phyloP scores from a whole-genome alignment of 2,888 invertebrate genomes.

The Protonemura montana region DNA sequence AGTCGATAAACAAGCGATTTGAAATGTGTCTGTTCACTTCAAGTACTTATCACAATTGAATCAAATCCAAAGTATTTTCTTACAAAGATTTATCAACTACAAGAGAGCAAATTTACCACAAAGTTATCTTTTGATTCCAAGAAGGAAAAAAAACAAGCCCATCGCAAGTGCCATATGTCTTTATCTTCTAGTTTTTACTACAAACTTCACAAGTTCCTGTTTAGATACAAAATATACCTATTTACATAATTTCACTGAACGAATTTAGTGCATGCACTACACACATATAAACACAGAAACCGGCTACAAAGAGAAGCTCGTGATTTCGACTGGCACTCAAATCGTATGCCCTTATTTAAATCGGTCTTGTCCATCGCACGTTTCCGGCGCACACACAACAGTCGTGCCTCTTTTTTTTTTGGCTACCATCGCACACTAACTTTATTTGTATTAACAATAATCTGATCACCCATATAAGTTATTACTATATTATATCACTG shows the following conservation, averaged over 20 bases:
- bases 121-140: too few species aligned
- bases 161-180: too few species aligned
- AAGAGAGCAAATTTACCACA: too few species aligned
- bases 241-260: not conserved
- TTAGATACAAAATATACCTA: not conserved
- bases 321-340: not conserved
- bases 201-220: not conserved
- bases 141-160: too few species aligned
- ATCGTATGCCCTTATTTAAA: not conserved
- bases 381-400: not conserved
- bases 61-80: too few species aligned
- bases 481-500: not conserved
- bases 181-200: not conserved
- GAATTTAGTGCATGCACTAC: not conserved
- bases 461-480: conserved; percentile 7
- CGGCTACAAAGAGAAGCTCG: not conserved
- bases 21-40: too few species aligned
- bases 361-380: not conserved
- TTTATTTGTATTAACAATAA: not conserved
- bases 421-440: not conserved
- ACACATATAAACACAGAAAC: not conserved
- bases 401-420: not conserved
- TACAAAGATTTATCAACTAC: too few species aligned
- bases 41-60: too few species aligned
- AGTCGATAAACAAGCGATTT: too few species aligned